phyloP scores from a whole-genome alignment of 2,888 invertebrate genomes.

The Amphimallon solstitiale region DNA sequence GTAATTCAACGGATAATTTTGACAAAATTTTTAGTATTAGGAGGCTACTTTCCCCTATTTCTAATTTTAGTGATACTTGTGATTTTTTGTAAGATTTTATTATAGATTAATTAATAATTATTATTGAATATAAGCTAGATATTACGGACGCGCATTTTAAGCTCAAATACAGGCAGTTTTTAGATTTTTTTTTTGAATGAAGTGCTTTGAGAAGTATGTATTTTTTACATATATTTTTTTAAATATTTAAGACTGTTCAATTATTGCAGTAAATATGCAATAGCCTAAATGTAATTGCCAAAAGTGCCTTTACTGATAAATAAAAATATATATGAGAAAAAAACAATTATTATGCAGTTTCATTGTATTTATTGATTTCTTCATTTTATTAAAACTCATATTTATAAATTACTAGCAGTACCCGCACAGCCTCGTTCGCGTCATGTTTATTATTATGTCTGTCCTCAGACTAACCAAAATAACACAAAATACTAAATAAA shows the following conservation, averaged over 20 bases:
- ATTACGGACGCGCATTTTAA: conserved; percentile 1
- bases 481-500: too few relatives aligned
- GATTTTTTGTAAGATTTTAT: neutral
- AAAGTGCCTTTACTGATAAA: conserved; percentile 24
- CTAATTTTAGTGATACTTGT: conserved; percentile 20
- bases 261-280: neutral
- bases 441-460: too few relatives aligned
- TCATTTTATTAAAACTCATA: too few relatives aligned
- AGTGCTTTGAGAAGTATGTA: neutral
- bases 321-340: neutral
- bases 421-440: too few relatives aligned
- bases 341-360: too few relatives aligned
- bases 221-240: conserved; percentile 1
- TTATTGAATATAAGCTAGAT: conserved; percentile 3
- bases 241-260: conserved; percentile 15
- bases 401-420: too few relatives aligned
- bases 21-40: conserved; percentile 12
- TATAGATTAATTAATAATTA: conserved; percentile 9
- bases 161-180: neutral
- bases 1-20: neutral
- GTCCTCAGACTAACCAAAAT: too few relatives aligned
- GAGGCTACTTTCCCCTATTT: neutral
- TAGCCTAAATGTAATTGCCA: conserved; percentile 3
- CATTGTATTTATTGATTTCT: too few relatives aligned
- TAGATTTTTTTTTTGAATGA: conserved; percentile 9